Percentiles rank a stretch among this genome's conserved stretches.
These are phyloP conservation scores for Augiades crinisus DNA, from an alignment of 2,888 invertebrate species.

Conservation along the genomic window DNA sequence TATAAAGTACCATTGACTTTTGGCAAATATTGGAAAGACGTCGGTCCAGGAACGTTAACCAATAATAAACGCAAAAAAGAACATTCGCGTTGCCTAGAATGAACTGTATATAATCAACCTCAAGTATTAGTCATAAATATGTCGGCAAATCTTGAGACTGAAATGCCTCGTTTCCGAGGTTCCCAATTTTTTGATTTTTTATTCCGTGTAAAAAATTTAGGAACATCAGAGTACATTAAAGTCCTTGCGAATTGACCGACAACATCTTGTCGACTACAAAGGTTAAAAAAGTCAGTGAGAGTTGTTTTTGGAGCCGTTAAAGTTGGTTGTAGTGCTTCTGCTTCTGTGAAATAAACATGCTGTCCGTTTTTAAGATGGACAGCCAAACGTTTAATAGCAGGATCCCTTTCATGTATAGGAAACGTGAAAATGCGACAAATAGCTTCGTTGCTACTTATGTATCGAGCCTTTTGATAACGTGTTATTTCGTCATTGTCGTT, in stretches of 20 bases:
- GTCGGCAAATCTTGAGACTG: too few species aligned
- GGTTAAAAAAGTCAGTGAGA: conserved; percentile 35
- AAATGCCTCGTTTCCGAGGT: too few species aligned
- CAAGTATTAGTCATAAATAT: too few species aligned
- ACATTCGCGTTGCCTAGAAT: too few species aligned
- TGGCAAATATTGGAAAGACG: too few species aligned
- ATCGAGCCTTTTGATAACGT: conserved; percentile 29
- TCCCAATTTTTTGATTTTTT: too few species aligned
- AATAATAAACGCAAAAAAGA: too few species aligned
- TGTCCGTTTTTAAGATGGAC: conserved; percentile 35
- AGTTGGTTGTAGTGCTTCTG: conserved; percentile 28
- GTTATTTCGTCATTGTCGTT: conserved; percentile 33
- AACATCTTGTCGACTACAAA: too few species aligned
- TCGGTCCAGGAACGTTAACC: too few species aligned
- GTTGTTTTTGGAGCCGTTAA: conserved; percentile 33
- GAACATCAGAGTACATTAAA: background rate
- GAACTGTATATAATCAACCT: too few species aligned
- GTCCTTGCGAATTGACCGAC: background rate
- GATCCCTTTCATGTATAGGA: conserved; percentile 35
- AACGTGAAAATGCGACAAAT: conserved; percentile 36
- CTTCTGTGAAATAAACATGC: conserved; percentile 32
- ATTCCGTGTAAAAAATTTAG: too few species aligned
- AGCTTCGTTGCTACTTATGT: conserved; percentile 34
- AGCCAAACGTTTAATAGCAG: conserved; percentile 33
- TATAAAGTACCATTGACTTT: too few species aligned